Evolutionary conservation across 1,140 invertebrate genomes (phyloP), one percentile per base, ranked within the genome.

Genomic region (Hyles euphorbiae): DNA sequence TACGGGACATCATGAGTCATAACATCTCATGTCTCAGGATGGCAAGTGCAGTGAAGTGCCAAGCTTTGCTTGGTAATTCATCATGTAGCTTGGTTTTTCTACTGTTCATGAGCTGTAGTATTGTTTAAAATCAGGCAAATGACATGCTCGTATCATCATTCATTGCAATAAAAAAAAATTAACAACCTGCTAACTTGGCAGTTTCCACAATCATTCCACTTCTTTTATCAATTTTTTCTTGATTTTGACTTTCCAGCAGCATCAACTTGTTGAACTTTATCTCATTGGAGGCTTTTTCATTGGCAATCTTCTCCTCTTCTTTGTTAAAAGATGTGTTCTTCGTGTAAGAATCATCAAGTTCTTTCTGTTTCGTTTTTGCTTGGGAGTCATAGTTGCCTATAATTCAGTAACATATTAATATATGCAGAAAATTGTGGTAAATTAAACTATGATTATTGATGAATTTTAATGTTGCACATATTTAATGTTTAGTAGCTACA

Each of bases 221-320:
- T 50, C 77, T 82, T 50, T 77, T 81, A 44, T 81, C 74, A 43
- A 88, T 82, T 64, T 83, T 88, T 32, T 90, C 86, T 65, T 90
- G 87, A 62, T 90, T 83, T 61, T 89, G 89, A 51, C 83, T 83
- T 55, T 90, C 88, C 43, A 89, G 59, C 12, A 88, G 52, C 10
- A 81, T 78, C 3, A 87, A 58, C 67, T 89, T 84, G 57, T 81
- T 88, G 54, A 78, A 85, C 61, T 87, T 87, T 1, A 82, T 70
- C 68, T 89, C 85, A 66, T 88, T 86, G 3, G 68, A 64, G 8
- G 76, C 79, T 54, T 88, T 88, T 58, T 89, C 79, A 72, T 88
- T 85, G n/a, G 82, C 77, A 51, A 84, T 81, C 58, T 81, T 81
- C 40, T 83, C 80, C 53, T 89, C 87, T 44, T 87, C 83, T 55